phyloP scores from a whole-genome alignment of 2,113 vertebrate species.

The Phyllopteryx taeniolatus region DNA sequence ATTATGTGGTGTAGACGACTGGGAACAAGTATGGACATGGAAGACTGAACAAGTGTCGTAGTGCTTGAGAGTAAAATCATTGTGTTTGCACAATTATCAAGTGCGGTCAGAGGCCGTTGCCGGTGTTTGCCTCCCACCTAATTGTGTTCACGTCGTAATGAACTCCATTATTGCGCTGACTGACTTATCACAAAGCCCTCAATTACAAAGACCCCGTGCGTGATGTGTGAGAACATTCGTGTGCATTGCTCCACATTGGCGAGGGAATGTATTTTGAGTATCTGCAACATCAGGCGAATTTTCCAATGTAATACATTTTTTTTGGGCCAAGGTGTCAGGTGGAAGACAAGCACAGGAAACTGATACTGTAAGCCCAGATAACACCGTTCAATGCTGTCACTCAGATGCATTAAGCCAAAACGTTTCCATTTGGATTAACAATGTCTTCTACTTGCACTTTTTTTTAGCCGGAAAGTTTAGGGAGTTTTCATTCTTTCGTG shows the following conservation, averaged over 20 bases:
- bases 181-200: conserved; percentile 49
- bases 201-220: conserved; percentile 48
- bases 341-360: not conserved
- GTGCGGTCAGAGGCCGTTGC: conserved; percentile 59
- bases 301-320: not conserved
- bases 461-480: not conserved
- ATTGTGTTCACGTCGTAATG: conserved; percentile 65
- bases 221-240: conserved; percentile 11
- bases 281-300: conserved; percentile 11
- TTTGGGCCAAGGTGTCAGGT: not conserved
- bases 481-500: not conserved
- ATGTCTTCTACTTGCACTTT: too few species aligned
- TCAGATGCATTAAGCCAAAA: not conserved
- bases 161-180: conserved; percentile 60
- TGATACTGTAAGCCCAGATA: too few species aligned
- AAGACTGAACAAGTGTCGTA: conserved; percentile 35
- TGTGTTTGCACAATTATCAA: conserved; percentile 66
- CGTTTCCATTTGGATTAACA: not conserved
- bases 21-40: conserved; percentile 20
- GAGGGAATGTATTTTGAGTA: conserved; percentile 17
- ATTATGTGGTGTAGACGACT: conserved; percentile 19
- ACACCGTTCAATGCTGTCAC: not conserved
- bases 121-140: conserved; percentile 64
- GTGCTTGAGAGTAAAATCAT: conserved; percentile 43
- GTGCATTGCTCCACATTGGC: conserved; percentile 5